Percentiles rank a stretch among this genome's conserved stretches.
These are phyloP conservation scores for Drosophila meridiana DNA, from an alignment of 2,888 invertebrate genomes.

Conservation along the genomic window DNA sequence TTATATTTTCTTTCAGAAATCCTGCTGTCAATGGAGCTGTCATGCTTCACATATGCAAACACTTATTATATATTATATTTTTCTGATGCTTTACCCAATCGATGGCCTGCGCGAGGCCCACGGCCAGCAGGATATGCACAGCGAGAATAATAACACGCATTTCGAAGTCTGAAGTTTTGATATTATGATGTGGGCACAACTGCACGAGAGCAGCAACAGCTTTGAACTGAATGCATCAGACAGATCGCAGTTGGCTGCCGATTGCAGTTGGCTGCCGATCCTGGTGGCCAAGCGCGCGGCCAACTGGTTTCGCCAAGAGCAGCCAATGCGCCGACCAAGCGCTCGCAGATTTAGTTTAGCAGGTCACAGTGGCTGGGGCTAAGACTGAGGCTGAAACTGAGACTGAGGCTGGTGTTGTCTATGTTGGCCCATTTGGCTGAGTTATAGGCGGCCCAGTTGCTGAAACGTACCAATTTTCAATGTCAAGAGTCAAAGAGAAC, in stretches of 20 bases:
- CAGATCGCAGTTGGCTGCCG: slow-evolving; percentile 33
- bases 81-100: slow-evolving; percentile 40
- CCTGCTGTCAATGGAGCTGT: background rate
- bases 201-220: slow-evolving; percentile 69
- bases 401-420: background rate
- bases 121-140: slow-evolving; percentile 56
- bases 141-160: slow-evolving; percentile 48
- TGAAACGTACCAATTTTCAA: slow-evolving; percentile 22
- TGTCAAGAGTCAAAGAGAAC: slow-evolving; percentile 22
- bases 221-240: slow-evolving; percentile 64
- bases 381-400: background rate
- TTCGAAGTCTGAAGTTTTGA: slow-evolving; percentile 9
- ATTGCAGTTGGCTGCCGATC: slow-evolving; percentile 35
- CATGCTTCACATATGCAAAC: background rate
- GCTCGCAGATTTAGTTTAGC: slow-evolving; percentile 68
- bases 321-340: background rate
- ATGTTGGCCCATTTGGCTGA: slow-evolving; percentile 53
- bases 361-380: slow-evolving; percentile 53
- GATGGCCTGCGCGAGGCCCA: slow-evolving; percentile 36
- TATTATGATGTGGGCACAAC: slow-evolving; percentile 58
- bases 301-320: slow-evolving; percentile 62
- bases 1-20: background rate
- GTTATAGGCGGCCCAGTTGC: slow-evolving; percentile 46
- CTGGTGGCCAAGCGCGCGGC: slow-evolving; percentile 33
- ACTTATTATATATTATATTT: background rate